Evolutionary conservation across 2,113 vertebrate species (phyloP), one percentile per base, ranked within the genome.

Genomic region (Aix galericulata): DNA sequence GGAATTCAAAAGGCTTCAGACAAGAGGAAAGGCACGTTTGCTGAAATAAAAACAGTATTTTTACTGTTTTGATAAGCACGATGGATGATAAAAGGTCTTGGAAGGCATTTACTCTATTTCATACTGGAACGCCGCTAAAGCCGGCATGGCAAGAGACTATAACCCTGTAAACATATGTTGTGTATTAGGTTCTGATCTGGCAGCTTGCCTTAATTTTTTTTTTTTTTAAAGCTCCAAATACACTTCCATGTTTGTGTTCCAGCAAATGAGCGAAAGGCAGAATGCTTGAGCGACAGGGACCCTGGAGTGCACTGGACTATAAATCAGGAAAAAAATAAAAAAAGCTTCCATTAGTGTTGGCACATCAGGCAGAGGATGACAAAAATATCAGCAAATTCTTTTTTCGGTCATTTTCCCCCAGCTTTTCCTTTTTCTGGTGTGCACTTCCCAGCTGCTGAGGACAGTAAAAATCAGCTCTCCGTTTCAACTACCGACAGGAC

Each of bases 121-220:
- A 89, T 94, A 90, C 80, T 81, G 89, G 63, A 88, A 26, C 26
- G 80, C 80, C 96, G 91, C 89, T 96, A 95, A 86, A 96, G 95
- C 85, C 94, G 92, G 63, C 89, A 91, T 79, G 84, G 88, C 94
- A 95, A 92, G n/a, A 89, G 86, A 91, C 85, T 86, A 48, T 85
- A 84, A 89, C 52, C 79, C 80, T 27, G 78, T 95, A 97, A 96
- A 90, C 96, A 96, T 90, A 78, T 97, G 97, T 86, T 97, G 96
- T 94, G 94, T 93, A 94, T 97, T 96, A 95, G 60, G 93, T 96
- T 94, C 91, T 95, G 96, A 97, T 97, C 94, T 95, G 96, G 97
- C 97, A 97, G 97, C 72, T 94, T 95, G 95, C 91, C 88, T 82
- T 94, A 92, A 86, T 96, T 95, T 95, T 97, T 52, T 92, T 93